Conservation (phyloP, 2,113 vertebrate species). For the Dasypus novemcinctus region DNA sequence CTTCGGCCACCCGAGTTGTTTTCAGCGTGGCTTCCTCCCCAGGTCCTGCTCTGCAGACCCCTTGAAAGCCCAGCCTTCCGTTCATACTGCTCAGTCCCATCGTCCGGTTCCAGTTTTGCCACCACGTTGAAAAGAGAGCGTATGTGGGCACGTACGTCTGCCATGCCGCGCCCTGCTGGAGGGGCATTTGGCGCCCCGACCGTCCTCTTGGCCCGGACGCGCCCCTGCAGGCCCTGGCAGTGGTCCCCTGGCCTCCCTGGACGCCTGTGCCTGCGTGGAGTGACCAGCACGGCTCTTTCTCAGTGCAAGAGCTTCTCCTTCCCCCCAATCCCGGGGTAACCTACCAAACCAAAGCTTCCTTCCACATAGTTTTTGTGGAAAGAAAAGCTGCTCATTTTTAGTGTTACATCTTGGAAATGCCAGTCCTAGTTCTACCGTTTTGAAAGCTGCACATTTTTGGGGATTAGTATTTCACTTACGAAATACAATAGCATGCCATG, state of each 20-base stretch:
- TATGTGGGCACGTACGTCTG: too few species aligned
- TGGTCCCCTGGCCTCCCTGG: neutral
- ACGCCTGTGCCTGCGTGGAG: fast-evolving
- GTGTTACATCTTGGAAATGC: neutral
- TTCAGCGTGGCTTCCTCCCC: too few species aligned
- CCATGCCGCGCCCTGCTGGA: too few species aligned
- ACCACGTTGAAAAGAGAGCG: neutral
- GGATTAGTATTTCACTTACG: neutral
- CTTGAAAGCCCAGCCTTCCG: neutral
- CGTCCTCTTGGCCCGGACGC: neutral
- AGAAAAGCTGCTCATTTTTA: neutral
- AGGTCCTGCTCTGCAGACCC: neutral
- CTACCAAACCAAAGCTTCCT: neutral
- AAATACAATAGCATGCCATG: neutral
- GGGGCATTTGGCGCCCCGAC: neutral
- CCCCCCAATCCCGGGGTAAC: neutral
- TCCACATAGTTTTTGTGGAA: neutral
- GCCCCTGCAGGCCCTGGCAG: neutral
- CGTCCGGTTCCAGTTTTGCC: neutral
- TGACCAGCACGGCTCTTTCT: neutral
- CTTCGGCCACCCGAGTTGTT: neutral
- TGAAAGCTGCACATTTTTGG: neutral
- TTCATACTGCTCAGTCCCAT: neutral
- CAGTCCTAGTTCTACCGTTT: neutral
- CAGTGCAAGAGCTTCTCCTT: neutral